Conservation (phyloP, 2,797 vertebrate genomes). For the Sebastes reedi region DNA sequence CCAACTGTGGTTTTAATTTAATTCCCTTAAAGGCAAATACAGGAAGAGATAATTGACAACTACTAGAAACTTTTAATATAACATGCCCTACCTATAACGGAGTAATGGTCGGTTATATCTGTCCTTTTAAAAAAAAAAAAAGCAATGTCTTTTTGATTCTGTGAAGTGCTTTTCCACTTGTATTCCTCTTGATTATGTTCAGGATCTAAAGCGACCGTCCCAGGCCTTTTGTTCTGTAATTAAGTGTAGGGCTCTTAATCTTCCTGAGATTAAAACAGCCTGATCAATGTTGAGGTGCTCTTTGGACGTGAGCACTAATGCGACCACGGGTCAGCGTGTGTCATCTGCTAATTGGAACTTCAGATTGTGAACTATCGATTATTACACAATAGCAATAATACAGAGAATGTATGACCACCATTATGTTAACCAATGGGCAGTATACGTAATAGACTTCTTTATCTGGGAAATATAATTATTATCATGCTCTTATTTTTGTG, state of each 20-base stretch:
- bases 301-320: constrained; percentile 38
- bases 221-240: constrained; percentile 73
- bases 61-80: not conserved
- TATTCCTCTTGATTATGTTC: constrained; percentile 54
- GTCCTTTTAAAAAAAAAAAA: constrained; percentile 2
- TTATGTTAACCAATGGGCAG: not conserved
- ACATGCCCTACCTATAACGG: not conserved
- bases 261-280: constrained; percentile 65
- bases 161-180: constrained; percentile 30
- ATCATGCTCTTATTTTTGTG: not conserved
- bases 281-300: constrained; percentile 64
- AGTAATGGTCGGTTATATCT: not conserved
- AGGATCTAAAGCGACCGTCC: constrained; percentile 36
- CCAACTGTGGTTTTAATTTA: not conserved
- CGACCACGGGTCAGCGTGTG: constrained; percentile 29
- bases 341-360: constrained; percentile 41
- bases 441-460: not conserved
- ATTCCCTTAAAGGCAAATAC: not conserved
- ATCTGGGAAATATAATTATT: not conserved
- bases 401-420: not conserved
- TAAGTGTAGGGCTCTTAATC: constrained; percentile 68
- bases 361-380: constrained; percentile 52
- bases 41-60: not conserved
- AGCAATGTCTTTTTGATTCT: constrained; percentile 6
- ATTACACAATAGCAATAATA: constrained; percentile 1